Evolutionary conservation across 2,797 vertebrate species (phyloP), one percentile per base, ranked within the genome.

Genomic region (Ctenosaura bakeri): DNA sequence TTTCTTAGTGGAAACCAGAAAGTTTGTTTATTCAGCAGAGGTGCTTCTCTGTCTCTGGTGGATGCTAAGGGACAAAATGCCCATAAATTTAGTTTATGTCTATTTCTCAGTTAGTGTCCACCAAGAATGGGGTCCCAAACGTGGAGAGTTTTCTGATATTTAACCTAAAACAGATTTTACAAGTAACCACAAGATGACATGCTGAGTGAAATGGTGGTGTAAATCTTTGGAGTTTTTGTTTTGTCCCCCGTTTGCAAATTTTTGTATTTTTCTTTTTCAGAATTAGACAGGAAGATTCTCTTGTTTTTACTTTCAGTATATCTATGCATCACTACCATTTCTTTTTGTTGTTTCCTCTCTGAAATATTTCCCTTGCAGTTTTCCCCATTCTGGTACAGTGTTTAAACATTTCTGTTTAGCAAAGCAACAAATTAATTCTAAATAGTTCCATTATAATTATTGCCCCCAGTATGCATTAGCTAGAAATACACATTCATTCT

Each of bases 21-120:
- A 82, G 88, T 94, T 89, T 93, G 92, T 96, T 92, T 88, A 83
- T 76, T 83, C 84, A 81, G 92, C 94, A 89, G 82, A 94, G 94
- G 92, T 94, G 90, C 94, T 86, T 18, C 32, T 90, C 93, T 95
- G 89, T 92, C 92, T 91, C 46, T 90, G 88, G 42, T 29, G 69
- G 16, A 76, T 85, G 89, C 91, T 94, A 89, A 82, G 18, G 8
- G 86, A 93, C 87, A 92, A 77, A 76, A 38, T 0, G 38, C 38
- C 74, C 90, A 91, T 90, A 59, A 87, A 91, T 93, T 56, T 91
- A 56, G 69, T 92, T 88, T 62, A 52, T 0, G 83, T 52, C 0
- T 90, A 81, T 90, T 92, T 90, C 88, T 12, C 78, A 88, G 59
- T 84, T 0, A 5, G 50, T 50, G 92, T 88, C 92, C 86, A 78